Evolutionary conservation across 1,140 invertebrate species (phyloP), one percentile per base, ranked within the genome.

Genomic region (Telenomus remus): DNA sequence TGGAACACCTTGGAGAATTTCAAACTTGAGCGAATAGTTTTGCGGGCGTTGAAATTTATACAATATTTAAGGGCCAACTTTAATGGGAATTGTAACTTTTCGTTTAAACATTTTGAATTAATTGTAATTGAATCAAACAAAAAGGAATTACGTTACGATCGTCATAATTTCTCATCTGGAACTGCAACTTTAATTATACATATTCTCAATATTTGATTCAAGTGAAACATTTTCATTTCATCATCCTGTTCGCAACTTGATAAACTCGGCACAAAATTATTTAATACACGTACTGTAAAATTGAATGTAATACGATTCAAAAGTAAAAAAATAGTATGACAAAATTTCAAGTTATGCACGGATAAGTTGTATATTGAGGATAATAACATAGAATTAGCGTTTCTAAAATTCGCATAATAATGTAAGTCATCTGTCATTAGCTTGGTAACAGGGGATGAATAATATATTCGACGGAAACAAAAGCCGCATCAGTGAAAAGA

Each of bases 11-110:
- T 73, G 50, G 70, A 73, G 70, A 73, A 73, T 73, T 66, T 73
- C 70, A 73, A 73, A 73, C 70, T 73, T 66, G 46, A 66, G 55
- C 49, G 70, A 66, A 73, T 66, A 73, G 70, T 73, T 66, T 61
- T 73, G 61, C 39, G 61, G 70, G 34, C 19, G 70, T 44, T 48
- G 61, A 73, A 73, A 73, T 73, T 60, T 73, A 66, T 73, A 73
- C 70, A 73, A 73, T 65, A 73, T 73, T 73, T 73, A 73, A 73
- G 70, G 61, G 35, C 70, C 70, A 73, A 73, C 70, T 65, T 73
- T 65, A 65, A 66, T 66, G 56, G 70, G 60, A 66, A 73, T 73
- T 55, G 55, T 73, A 73, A 65, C 70, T 73, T 65, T 73, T 73
- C 61, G 55, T 73, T 55, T 66, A 66, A 65, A 73, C 61, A 73